These are phyloP conservation scores for Pollenia amentaria DNA, from an alignment of 2,888 invertebrate species.

Conservation along the genomic window DNA sequence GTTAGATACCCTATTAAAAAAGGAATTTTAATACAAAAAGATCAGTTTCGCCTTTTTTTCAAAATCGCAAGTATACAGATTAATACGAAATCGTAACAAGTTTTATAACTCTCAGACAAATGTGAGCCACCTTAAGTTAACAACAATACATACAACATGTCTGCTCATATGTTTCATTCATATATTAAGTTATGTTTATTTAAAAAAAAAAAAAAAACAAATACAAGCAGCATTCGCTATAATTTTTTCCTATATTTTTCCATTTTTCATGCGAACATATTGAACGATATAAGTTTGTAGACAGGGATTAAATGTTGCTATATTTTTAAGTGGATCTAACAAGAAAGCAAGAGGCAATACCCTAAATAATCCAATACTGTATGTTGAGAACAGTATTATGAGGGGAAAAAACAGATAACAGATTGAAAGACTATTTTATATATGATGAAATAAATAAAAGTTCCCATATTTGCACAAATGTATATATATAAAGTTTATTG, in stretches of 20 bases:
- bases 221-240: not conserved
- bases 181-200: not conserved
- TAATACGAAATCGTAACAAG: too few species aligned
- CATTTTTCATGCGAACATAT: too few species aligned
- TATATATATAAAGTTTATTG: not conserved
- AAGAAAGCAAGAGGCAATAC: not conserved
- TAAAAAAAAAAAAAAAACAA: not conserved
- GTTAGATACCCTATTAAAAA: too few species aligned
- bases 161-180: too few species aligned
- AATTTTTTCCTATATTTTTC: too few species aligned
- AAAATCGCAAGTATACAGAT: too few species aligned
- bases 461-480: not conserved
- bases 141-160: too few species aligned
- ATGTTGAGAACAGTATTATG: not conserved
- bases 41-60: too few species aligned
- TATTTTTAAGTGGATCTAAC: not conserved
- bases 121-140: too few species aligned
- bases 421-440: conserved; percentile 10
- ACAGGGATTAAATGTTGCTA: not conserved
- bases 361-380: not conserved
- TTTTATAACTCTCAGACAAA: too few species aligned
- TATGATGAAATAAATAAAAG: not conserved
- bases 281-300: not conserved
- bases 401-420: not conserved
- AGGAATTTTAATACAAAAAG: too few species aligned